Percentiles rank a stretch among this genome's conserved stretches.
These are phyloP conservation scores for Zeugodacus cucurbitae DNA, from an alignment of 1,140 invertebrate genomes.

Conservation along the genomic window DNA sequence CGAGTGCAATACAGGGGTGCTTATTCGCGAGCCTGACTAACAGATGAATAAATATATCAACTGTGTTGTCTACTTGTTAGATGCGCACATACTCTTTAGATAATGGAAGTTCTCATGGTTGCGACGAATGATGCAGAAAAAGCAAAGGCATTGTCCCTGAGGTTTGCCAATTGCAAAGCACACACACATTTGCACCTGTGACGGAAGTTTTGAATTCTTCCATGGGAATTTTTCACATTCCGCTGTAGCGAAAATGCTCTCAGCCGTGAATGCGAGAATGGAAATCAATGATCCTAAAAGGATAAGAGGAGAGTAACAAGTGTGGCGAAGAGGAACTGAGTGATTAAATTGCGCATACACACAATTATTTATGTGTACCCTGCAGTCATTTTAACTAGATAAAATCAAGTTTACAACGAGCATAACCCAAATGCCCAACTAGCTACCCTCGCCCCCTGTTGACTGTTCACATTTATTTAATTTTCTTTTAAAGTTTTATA, in stretches of 20 bases:
- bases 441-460: too few relatives aligned
- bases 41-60: too few relatives aligned
- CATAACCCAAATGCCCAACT: too few relatives aligned
- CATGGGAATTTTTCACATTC: conserved; percentile 10
- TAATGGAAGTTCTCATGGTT: not conserved
- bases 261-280: not conserved
- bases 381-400: too few relatives aligned
- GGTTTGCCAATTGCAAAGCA: not conserved
- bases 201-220: not conserved
- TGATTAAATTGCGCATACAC: conserved; percentile 14
- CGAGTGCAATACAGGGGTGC: not conserved
- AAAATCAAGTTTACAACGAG: too few relatives aligned
- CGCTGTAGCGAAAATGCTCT: not conserved
- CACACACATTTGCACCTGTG: not conserved
- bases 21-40: too few relatives aligned
- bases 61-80: not conserved
- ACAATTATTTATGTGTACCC: not conserved
- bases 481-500: too few relatives aligned
- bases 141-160: not conserved
- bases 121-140: not conserved
- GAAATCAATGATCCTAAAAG: not conserved
- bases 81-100: not conserved
- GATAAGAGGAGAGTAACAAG: not conserved
- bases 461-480: too few relatives aligned
- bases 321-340: not conserved